A percentile compares a stretch with the other conserved stretches of the same genome.
phyloP scores from a whole-genome alignment of 1,140 invertebrate genomes.

The Papilio polyxenes region DNA sequence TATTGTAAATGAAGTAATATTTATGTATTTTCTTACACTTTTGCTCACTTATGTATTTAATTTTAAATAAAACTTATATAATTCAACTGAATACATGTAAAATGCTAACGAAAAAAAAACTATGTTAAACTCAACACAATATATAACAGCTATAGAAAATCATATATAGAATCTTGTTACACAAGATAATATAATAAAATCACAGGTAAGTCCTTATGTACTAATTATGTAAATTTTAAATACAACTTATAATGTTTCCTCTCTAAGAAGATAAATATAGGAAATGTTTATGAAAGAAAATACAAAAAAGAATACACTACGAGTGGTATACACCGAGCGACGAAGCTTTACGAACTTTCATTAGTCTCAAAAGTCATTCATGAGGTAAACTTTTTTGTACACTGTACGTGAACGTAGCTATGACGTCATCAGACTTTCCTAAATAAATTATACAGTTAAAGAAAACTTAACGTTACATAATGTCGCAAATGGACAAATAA shows the following conservation, averaged over 20 bases:
- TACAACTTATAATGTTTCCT: conserved; percentile 44
- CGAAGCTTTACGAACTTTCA: neutral
- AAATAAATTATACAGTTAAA: neutral
- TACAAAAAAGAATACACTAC: neutral
- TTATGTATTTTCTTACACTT: neutral
- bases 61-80: neutral
- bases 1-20: too few species aligned
- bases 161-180: conserved; percentile 62
- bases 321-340: neutral
- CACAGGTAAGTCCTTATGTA: conserved; percentile 74
- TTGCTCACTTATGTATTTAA: neutral
- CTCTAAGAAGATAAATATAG: conserved; percentile 47
- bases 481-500: conserved; percentile 1
- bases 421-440: neutral
- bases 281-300: neutral
- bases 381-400: conserved; percentile 1
- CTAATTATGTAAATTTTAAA: conserved; percentile 56
- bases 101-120: neutral
- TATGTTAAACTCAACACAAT: conserved; percentile 40
- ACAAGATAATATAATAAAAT: conserved; percentile 75
- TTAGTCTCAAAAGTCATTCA: neutral
- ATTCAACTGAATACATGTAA: neutral
- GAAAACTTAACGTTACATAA: neutral
- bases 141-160: conserved; percentile 51
- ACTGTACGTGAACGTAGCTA: neutral